A percentile compares a stretch with the other conserved stretches of the same genome.
Evolutionary conservation across 2,888 invertebrate species (phyloP).

Genomic region (Alentia gelatinosa): DNA sequence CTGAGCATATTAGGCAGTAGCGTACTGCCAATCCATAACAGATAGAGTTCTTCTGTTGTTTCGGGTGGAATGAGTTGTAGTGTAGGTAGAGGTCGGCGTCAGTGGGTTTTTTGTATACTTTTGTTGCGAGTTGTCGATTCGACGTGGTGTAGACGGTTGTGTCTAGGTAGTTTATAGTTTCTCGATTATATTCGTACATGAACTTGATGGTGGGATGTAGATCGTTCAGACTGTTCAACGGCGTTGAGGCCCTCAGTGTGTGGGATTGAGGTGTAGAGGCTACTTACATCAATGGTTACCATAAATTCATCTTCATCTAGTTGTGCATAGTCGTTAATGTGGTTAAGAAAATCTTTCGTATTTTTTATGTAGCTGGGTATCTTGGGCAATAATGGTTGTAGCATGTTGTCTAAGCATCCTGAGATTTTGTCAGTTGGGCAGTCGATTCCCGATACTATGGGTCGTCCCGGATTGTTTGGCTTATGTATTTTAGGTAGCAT

Average conservation of each 20-base stretch:
- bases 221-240: background rate
- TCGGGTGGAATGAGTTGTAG: background rate
- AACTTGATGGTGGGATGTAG: too few relatives aligned
- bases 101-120: background rate
- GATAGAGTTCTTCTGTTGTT: background rate
- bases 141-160: background rate
- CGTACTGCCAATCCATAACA: background rate
- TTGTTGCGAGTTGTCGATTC: background rate
- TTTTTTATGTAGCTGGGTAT: background rate
- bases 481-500: background rate
- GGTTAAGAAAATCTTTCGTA: background rate
- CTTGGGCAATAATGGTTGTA: too few relatives aligned
- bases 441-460: too few relatives aligned
- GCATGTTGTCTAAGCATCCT: too few relatives aligned
- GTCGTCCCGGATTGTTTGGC: too few relatives aligned
- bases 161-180: background rate
- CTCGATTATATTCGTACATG: background rate
- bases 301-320: background rate
- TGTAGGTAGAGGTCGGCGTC: too few relatives aligned
- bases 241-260: background rate
- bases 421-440: too few relatives aligned
- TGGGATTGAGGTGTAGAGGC: background rate
- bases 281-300: background rate
- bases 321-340: background rate
- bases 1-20: background rate